These are phyloP conservation scores for Euproctis similis DNA, from an alignment of 2,888 invertebrate genomes.

Conservation along the genomic window DNA sequence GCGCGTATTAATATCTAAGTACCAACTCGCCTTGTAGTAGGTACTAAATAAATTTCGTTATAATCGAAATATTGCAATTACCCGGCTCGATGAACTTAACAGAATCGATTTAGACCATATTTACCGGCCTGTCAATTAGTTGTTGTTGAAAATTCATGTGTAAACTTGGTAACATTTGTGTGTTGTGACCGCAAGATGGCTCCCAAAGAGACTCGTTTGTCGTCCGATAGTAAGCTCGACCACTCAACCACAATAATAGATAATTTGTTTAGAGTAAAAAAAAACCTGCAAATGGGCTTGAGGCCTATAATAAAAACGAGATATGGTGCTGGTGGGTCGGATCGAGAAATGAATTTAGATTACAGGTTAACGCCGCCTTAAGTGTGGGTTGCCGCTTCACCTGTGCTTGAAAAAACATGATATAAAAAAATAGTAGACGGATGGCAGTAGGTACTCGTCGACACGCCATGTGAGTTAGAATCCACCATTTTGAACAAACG, in stretches of 20 bases:
- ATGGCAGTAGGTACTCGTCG: constrained; percentile 31
- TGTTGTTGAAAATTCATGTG: constrained; percentile 36
- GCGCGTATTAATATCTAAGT: too few species aligned
- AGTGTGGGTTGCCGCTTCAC: constrained; percentile 69
- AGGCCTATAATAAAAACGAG: constrained; percentile 73
- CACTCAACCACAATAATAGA: constrained; percentile 64
- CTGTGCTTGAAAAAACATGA: constrained; percentile 63
- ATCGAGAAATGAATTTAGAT: constrained; percentile 76
- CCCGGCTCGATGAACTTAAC: constrained; percentile 55
- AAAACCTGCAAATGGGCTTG: constrained; percentile 70
- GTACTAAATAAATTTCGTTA: too few species aligned
- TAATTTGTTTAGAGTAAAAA: constrained; percentile 72
- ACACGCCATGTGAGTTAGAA: constrained; percentile 35
- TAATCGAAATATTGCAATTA: constrained; percentile 54
- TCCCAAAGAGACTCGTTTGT: constrained; percentile 43
- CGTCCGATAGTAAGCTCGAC: constrained; percentile 60
- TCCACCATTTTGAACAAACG: constrained; percentile 40
- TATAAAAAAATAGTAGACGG: constrained; percentile 41
- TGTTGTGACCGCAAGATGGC: constrained; percentile 7
- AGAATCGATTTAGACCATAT: constrained; percentile 50
- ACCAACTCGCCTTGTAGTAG: too few species aligned
- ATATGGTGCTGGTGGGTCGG: constrained; percentile 68
- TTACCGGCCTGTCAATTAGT: constrained; percentile 42
- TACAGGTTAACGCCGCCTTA: constrained; percentile 73
- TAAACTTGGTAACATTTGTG: constrained; percentile 27